Base-by-base conservation (phyloP, 2,113 vertebrate species). In the Semnornis frantzii region DNA sequence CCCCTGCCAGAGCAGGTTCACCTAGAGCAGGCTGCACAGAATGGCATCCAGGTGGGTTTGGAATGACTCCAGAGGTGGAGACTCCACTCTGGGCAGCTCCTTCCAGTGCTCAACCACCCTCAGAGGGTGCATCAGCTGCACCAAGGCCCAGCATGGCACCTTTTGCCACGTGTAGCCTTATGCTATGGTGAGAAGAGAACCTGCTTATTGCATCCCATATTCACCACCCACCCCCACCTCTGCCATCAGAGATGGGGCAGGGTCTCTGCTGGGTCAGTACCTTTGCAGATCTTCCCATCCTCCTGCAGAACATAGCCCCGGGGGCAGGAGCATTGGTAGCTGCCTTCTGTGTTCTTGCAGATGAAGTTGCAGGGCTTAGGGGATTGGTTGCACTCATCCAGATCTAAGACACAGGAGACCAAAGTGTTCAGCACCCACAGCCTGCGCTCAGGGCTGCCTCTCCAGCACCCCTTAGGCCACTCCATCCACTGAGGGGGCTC, bases 311-410 rank as follows among this genome's bases (percentile, higher is more conserved):
- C 90, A 97, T 99, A 99, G 24, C 99, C 99, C 68, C 98, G 95
- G 62, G 99, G 99, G 81, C 99, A 99, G 75, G 98, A 98, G 93
- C 99, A 99, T 65, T 98, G 97, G 98, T 99, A 99, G 96, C 99
- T 98, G 94, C 99, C 99, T 71, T 99, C 98, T 1, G 98, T 99
- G 97, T 99, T 99, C 97, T 99, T 99, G 97, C 99, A 99, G 97
- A 99, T 97, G 98, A 99, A 99, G 96, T 99, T 98, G 55, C 99
- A 99, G 0, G 98, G 99, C 63, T 98, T 98, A 2, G 99, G 99
- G 59, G 98, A 98, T 95, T 98, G 98, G 79, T 97, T 95, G 7
- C 99, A 99, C 90, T 99, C 99, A 5, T 99, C 98, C 96, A 98
- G 86, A 90, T 99, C 99, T 99, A 93, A 31, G n/a, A 82, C 48